Conservation (phyloP, 2,113 vertebrate species). For the Cyprinodon variegatus region DNA sequence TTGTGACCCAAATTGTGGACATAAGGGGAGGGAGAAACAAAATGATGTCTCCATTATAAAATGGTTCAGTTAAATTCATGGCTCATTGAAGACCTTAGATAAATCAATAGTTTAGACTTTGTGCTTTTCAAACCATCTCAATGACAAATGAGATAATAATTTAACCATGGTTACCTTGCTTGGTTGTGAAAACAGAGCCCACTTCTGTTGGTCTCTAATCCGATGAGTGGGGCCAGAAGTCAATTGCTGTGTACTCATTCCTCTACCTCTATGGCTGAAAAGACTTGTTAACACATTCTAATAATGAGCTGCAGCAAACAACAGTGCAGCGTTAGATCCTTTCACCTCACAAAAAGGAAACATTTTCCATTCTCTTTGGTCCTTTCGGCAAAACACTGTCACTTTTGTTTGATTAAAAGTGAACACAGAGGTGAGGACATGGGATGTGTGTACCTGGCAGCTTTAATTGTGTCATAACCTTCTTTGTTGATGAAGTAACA, state of each 20-base stretch:
- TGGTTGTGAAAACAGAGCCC: slow-evolving; percentile 60
- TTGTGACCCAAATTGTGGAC: slow-evolving; percentile 29
- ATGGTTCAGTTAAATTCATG: slow-evolving; percentile 39
- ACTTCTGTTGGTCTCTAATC: slow-evolving; percentile 62
- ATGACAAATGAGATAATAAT: slow-evolving; percentile 66
- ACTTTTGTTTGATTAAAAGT: slow-evolving; percentile 19
- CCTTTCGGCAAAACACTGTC: slow-evolving; percentile 15
- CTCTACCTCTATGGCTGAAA: slow-evolving; percentile 56
- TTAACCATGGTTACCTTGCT: slow-evolving; percentile 43
- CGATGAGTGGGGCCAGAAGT: slow-evolving; percentile 71
- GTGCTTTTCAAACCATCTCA: slow-evolving; percentile 42
- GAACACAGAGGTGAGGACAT: slow-evolving; percentile 39
- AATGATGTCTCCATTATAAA: slow-evolving; percentile 41
- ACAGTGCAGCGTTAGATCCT: slow-evolving; percentile 47
- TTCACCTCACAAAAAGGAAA: slow-evolving; percentile 48
- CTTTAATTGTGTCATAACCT: slow-evolving; percentile 18
- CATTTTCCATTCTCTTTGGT: slow-evolving; percentile 44
- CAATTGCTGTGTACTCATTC: slow-evolving; percentile 74
- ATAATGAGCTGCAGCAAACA: slow-evolving; percentile 69
- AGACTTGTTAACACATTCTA: slow-evolving; percentile 73
- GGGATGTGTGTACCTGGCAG: slow-evolving; percentile 16
- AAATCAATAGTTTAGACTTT: slow-evolving; percentile 19
- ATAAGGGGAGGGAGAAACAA: slow-evolving; percentile 5
- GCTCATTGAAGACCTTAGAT: slow-evolving; percentile 44
- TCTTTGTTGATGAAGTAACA: slow-evolving; percentile 27